Base-by-base conservation (phyloP, 2,113 vertebrate species). In the Hylia prasina region DNA sequence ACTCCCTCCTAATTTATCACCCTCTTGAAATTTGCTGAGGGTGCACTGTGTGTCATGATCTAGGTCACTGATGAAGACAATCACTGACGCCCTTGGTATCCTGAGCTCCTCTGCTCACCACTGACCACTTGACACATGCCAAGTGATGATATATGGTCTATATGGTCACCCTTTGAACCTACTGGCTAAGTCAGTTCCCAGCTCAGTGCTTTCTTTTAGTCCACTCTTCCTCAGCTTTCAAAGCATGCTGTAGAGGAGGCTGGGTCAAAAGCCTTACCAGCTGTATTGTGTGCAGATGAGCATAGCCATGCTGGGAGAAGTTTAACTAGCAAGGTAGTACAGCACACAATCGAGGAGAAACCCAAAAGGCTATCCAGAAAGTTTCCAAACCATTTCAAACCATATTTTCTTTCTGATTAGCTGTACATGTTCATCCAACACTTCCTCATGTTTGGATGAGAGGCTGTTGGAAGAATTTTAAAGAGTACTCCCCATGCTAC, bases 31-130 rank as follows among this genome's bases (percentile, higher is more conserved):
- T 82, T 63, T 93, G 95, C 96, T 94, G 84, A 95, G 40, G 66
- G 20, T 82, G 87, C 84, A 76, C 44, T 54, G 54, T 84, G 60
- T 89, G 87, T 87, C 93, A 91, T 68, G 70, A 93, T 87, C 73
- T 93, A 91, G 90, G 90, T 93, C 81, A 87, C 7, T 87, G 87
- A 94, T 93, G 90, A 89, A 96, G 81, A 56, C 33, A 91, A 5
- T 81, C 44, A 75, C 77, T 84, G 58, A 89, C 1, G 7, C 20
- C 37, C 39, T 51, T 22, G 19, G 16, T 73, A 81, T 69, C 15
- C 76, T 54, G n/a, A 89, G 53, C 28, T 78, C 45, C 50, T 54
- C 40, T 86, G 68, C 45, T 80, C 54, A 56, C 77, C 54, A 44
- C n/a, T 81, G 87, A 64, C 86, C 87, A 76, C 79, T 13, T 57